Percentiles rank a stretch among this genome's conserved stretches.
These are phyloP conservation scores for Protosalanx chinensis DNA, from an alignment of 2,797 vertebrate species.

Conservation along the genomic window DNA sequence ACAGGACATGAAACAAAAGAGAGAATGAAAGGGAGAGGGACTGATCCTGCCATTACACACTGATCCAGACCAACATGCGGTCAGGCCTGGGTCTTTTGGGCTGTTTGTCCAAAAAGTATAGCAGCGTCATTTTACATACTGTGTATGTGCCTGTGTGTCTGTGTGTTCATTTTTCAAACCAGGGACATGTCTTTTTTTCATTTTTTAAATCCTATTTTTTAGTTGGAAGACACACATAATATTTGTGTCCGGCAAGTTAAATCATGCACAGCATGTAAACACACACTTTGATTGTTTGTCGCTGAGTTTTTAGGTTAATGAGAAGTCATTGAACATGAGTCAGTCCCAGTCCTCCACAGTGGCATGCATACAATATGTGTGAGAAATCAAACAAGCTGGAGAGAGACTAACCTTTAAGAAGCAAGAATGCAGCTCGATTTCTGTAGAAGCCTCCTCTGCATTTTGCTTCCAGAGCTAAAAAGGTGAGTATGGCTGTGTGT, in stretches of 20 bases:
- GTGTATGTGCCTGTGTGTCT: slow-evolving; percentile 1
- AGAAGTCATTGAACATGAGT: slow-evolving; percentile 64
- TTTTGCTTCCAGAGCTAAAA: slow-evolving; percentile 81
- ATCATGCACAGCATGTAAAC: slow-evolving; percentile 73
- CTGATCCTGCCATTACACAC: slow-evolving; percentile 57
- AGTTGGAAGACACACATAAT: slow-evolving; percentile 51
- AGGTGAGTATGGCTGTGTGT: slow-evolving; percentile 83
- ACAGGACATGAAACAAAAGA: slow-evolving; percentile 64
- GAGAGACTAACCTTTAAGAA: slow-evolving; percentile 80
- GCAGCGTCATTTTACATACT: neutral
- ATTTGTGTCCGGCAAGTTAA: slow-evolving; percentile 69
- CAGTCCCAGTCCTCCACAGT: slow-evolving; percentile 57
- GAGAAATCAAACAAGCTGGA: slow-evolving; percentile 51
- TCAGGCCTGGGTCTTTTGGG: slow-evolving; percentile 25
- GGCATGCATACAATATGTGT: slow-evolving; percentile 42
- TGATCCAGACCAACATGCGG: slow-evolving; percentile 49
- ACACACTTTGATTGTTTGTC: slow-evolving; percentile 69
- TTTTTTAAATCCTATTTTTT: slow-evolving; percentile 38
- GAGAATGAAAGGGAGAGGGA: slow-evolving; percentile 48
- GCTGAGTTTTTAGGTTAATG: slow-evolving; percentile 66
- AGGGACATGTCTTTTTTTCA: neutral
- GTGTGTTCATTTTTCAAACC: slow-evolving; percentile 15
- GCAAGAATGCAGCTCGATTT: slow-evolving; percentile 77
- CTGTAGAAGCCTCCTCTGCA: slow-evolving; percentile 74
- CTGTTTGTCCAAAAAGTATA: slow-evolving; percentile 14